Conservation (phyloP, 2,113 vertebrate genomes). For the Mellivora capensis region DNA sequence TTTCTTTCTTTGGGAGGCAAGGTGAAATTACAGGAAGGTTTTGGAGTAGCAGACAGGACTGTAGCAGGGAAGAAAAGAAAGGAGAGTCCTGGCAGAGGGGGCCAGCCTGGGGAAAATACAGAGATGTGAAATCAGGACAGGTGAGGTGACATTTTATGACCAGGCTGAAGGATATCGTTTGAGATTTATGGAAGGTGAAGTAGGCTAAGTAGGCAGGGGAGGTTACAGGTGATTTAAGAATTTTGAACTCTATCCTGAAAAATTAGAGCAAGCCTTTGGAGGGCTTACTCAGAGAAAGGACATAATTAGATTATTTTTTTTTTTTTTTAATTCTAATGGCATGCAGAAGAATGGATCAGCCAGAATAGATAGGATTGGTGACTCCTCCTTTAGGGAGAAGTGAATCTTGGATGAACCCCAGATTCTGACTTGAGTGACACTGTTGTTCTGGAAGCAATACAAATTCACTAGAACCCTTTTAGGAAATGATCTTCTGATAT, state of each 20-base stretch:
- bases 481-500: not conserved
- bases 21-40: not conserved
- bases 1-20: not conserved
- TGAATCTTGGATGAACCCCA: not conserved
- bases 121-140: not conserved
- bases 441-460: not conserved
- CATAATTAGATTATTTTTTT: not conserved
- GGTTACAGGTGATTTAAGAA: not conserved
- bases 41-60: not conserved
- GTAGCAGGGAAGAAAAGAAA: not conserved
- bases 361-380: not conserved
- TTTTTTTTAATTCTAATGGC: not conserved
- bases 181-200: not conserved
- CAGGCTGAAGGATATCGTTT: not conserved
- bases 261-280: not conserved
- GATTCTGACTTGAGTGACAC: not conserved
- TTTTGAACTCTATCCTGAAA: not conserved
- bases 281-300: not conserved
- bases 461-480: not conserved
- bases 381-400: not conserved
- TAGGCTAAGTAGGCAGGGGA: not conserved
- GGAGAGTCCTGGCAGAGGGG: not conserved
- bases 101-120: not conserved
- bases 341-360: not conserved
- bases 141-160: not conserved